Conservation (phyloP, 2,888 invertebrate species). For the Melipona bicolor region DNA sequence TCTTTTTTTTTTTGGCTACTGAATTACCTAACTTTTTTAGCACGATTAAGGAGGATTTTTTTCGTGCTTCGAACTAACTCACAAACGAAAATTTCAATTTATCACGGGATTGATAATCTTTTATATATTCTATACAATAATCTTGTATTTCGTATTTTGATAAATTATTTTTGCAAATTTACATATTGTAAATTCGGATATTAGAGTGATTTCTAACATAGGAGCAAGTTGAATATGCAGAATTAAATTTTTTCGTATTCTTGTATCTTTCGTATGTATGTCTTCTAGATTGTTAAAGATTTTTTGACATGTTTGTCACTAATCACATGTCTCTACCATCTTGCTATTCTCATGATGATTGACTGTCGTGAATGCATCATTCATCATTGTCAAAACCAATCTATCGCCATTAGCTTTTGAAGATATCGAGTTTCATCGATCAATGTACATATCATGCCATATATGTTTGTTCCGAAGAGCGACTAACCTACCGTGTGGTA, state of each 20-base stretch:
- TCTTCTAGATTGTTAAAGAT: not conserved
- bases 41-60: too few species aligned
- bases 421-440: not conserved
- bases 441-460: not conserved
- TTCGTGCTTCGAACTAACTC: too few species aligned
- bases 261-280: too few species aligned
- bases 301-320: not conserved
- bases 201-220: not conserved
- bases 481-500: not conserved
- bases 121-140: too few species aligned
- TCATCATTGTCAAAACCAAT: slow-evolving; percentile 48
- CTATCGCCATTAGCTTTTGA: not conserved
- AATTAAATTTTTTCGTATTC: not conserved
- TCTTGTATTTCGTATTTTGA: too few species aligned
- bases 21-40: too few species aligned
- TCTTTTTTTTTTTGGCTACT: too few species aligned
- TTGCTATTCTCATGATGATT: slow-evolving; percentile 4
- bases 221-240: not conserved
- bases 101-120: too few species aligned
- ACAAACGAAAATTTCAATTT: too few species aligned
- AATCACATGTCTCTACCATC: not conserved
- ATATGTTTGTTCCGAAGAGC: not conserved
- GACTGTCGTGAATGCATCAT: slow-evolving; percentile 21
- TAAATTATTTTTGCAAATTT: too few species aligned
- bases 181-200: too few species aligned